phyloP scores from a whole-genome alignment of 2,888 invertebrate genomes.

The Rotaria socialis region DNA sequence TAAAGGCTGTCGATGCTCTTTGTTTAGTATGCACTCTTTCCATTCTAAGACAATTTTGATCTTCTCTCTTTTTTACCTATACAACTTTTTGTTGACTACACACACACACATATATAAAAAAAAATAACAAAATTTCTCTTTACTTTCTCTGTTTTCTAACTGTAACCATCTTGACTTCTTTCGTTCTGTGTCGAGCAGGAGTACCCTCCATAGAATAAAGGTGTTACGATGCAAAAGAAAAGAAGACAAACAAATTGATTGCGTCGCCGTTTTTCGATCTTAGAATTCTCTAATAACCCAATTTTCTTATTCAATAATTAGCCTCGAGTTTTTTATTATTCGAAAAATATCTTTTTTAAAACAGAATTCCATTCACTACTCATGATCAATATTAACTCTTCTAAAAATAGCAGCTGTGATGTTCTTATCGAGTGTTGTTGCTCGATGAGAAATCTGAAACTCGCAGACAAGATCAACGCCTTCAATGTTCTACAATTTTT shows the following conservation, averaged over 20 bases:
- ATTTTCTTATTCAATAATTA: not conserved
- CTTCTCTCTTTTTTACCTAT: not conserved
- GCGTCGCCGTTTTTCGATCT: constrained; percentile 6
- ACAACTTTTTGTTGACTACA: constrained; percentile 10
- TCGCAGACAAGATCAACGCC: not conserved
- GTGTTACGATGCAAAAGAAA: not conserved
- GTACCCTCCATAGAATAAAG: constrained; percentile 8
- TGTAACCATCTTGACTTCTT: constrained; percentile 27
- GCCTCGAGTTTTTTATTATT: too few relatives aligned
- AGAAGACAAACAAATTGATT: not conserved
- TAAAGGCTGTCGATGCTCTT: not conserved
- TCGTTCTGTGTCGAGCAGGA: constrained; percentile 29
- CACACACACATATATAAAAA: not conserved
- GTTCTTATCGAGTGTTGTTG: not conserved
- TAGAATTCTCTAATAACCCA: not conserved
- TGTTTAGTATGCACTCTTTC: not conserved
- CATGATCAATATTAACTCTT: not conserved
- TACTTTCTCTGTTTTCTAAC: not conserved
- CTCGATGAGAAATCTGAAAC: not conserved
- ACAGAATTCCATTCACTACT: not conserved
- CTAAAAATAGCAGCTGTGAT: not conserved
- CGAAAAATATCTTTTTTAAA: not conserved
- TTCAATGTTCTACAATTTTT: not conserved
- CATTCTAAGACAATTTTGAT: not conserved
- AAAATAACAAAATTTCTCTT: not conserved